phyloP scores from a whole-genome alignment of 1,140 invertebrate species.

The Amyelois transitella region DNA sequence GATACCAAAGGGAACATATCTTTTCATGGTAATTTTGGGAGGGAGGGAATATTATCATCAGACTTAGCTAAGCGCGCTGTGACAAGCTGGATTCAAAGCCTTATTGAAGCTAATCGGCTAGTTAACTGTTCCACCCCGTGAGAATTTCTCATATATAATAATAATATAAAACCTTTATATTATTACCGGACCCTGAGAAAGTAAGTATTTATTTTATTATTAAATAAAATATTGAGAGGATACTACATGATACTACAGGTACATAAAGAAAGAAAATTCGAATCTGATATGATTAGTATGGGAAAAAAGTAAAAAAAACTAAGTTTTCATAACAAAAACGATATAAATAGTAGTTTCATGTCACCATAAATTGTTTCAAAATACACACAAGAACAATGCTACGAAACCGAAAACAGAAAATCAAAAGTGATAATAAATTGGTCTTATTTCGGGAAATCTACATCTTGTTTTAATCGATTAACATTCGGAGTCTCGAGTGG shows the following conservation, averaged over 20 bases:
- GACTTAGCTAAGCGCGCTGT: conserved; percentile 11
- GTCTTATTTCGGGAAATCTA: conserved; percentile 42
- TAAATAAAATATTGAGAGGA: too few relatives aligned
- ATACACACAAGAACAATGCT: neutral
- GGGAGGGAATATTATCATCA: conserved; percentile 4
- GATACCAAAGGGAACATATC: neutral
- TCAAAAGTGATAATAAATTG: neutral
- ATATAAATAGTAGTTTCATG: too few relatives aligned
- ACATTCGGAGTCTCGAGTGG: conserved; percentile 50
- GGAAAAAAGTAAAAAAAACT: too few relatives aligned
- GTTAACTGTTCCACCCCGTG: conserved; percentile 24
- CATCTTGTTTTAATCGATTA: conserved; percentile 41
- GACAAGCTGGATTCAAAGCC: conserved; percentile 31
- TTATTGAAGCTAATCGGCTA: conserved; percentile 32
- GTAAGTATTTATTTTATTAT: too few relatives aligned
- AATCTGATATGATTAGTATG: too few relatives aligned
- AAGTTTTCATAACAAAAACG: too few relatives aligned
- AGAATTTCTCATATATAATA: neutral
- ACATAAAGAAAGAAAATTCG: too few relatives aligned
- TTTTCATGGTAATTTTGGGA: neutral
- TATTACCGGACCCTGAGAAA: too few relatives aligned
- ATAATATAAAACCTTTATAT: conserved; percentile 17
- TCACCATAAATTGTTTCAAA: neutral
- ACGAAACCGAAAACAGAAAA: neutral
- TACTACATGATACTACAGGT: too few relatives aligned